Base-by-base conservation (phyloP, 2,797 vertebrate genomes). In the Apodemus agrarius region DNA sequence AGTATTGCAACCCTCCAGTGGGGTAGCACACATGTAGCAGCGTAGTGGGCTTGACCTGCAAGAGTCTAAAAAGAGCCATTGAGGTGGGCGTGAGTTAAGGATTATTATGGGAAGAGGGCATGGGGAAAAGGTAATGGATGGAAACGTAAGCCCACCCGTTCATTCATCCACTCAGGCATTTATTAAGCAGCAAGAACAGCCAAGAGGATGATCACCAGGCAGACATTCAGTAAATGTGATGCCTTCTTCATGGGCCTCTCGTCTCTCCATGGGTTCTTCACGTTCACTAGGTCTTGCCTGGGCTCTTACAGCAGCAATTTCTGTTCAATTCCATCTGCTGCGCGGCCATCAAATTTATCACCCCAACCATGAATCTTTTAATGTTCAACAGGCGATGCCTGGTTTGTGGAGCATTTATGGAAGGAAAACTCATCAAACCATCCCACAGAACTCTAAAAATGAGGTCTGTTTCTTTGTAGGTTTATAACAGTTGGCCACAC, bases 391-490 rank as follows among this genome's bases (percentile, higher is more conserved):
- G 80, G 59, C 54, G 69, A n/a, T 49, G 46, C 87, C 63, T 95
- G 43, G 22, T 69, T 83, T 84, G 40, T 3, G 61, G 59, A 94
- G 65, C 34, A 54, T 88, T 92, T 95, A 81, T n/a, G 72, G 72
- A 72, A 94, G 75, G 37, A 87, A 95, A 84, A 87, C 69, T 90
- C 72, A 95, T 85, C 54, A 46, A 91, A 24, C 91, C 69, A 57
- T 75, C 75, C 31, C 79, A 92, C 34, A 80, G 65, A 94, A 93
- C 24, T 19, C 67, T 88, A n/a, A 93, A 96, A 90, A 75, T 14
- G 3, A 95, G 49, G 8, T 43, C 69, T 95, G 49, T 78, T 40
- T 88, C 65, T 88, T 84, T 92, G 91, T 82, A 65, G 22, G n/a
- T 88, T 84, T 46, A 57, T 90, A 88, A 85, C 92, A 63, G 1